phyloP scores from a whole-genome alignment of 1,140 invertebrate species.

The Camponotus pennsylvanicus region DNA sequence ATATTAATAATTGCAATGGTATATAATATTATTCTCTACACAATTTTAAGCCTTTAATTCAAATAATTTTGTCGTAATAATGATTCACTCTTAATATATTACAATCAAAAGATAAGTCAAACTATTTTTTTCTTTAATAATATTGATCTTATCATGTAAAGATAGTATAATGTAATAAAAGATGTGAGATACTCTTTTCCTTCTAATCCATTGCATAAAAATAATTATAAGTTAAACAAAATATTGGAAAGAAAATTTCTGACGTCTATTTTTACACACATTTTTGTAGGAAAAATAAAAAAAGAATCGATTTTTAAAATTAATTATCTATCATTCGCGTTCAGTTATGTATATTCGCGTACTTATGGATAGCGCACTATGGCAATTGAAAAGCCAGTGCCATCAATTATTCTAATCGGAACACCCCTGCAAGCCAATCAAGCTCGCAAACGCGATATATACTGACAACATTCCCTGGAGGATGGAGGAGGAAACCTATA shows the following conservation, averaged over 20 bases:
- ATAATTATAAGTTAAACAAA: not conserved
- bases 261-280: not conserved
- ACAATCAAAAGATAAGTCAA: not conserved
- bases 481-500: not conserved
- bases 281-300: not conserved
- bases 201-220: not conserved
- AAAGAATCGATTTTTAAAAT: not conserved
- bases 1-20: not conserved
- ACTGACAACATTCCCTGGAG: not conserved
- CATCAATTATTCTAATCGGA: constrained; percentile 1
- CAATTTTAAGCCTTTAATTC: not conserved
- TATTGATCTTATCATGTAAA: not conserved
- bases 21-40: not conserved
- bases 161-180: not conserved
- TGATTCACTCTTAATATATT: not conserved
- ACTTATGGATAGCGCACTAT: not conserved
- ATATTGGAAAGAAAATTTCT: not conserved
- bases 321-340: not conserved
- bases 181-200: not conserved
- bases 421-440: constrained; percentile 16
- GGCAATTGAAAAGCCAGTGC: constrained; percentile 4
- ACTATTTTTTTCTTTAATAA: not conserved
- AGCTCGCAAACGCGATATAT: not conserved
- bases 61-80: not conserved
- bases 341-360: not conserved